Evolutionary conservation across 2,113 vertebrate genomes (phyloP), one percentile per base, ranked within the genome.

Genomic region (Grammomys dolichurus): DNA sequence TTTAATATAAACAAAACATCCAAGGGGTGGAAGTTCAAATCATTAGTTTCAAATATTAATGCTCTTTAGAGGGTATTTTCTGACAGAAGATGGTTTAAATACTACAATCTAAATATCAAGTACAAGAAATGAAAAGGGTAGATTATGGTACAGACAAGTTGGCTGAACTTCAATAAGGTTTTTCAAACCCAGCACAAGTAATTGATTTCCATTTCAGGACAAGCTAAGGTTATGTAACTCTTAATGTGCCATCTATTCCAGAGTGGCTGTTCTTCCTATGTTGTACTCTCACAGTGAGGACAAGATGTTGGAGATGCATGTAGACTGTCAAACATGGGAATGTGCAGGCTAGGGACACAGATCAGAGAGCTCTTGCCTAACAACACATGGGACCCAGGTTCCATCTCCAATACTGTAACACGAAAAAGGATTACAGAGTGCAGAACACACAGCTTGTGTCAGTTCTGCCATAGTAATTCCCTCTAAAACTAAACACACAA

Each of bases 1-100:
- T 94, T 90, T 85, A 54, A 73, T 77, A 31, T 48, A 63, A 93
- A 51, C n/a, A 89, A 87, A 93, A 90, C 46, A 70, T 16, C 3
- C 33, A 89, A 24, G 9, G 40, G 33, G 31, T n/a, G 14, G 3
- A 87, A 73, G 36, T 11, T 75, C 46, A 89, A n/a, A 80, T 67
- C 1, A 76, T 48, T 81, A 90, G 56, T 80, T 43, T 58, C 70
- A 54, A 54, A 28, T 78, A 84, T 58, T 69, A 75, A 82, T 36
- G 43, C 65, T 51, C 43, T 69, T 84, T 43, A 95, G 40, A 89
- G 40, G 36, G 82, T 36, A 19, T 51, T 89, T 54, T 86, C 89
- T 85, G 95, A 43, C 33, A 72, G 11, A 93, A 54, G n/a, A 75
- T 40, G 8, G 36, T 58, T 65, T 5, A 58, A 20, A 63, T 5